These are phyloP conservation scores for Circaetus cinerascens DNA, from an alignment of 2,113 vertebrate species.

Conservation along the genomic window DNA sequence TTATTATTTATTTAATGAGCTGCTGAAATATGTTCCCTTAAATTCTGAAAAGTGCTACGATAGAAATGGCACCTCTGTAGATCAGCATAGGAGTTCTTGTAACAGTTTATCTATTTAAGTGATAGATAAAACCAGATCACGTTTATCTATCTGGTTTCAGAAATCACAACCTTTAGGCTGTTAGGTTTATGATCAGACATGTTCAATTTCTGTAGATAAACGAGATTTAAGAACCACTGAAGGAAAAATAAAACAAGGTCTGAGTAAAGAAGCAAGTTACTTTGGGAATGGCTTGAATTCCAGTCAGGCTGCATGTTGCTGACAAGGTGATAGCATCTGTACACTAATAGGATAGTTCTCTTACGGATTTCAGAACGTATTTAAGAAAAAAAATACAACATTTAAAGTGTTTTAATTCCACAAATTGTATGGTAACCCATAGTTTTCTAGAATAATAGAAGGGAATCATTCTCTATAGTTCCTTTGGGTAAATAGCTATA, in stretches of 20 bases:
- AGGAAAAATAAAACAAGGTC: background rate
- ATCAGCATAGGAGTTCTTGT: background rate
- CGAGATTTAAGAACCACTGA: background rate
- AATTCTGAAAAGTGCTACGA: background rate
- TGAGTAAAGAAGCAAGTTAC: background rate
- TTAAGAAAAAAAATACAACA: background rate
- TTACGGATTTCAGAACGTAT: background rate
- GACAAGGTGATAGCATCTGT: background rate
- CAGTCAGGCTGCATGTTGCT: background rate
- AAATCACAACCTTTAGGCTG: background rate
- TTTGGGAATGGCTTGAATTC: background rate
- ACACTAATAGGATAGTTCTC: background rate
- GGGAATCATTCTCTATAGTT: background rate
- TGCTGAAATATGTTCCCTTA: background rate
- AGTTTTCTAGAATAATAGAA: background rate
- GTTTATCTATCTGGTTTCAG: background rate
- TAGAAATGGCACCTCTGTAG: background rate
- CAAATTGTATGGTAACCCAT: background rate
- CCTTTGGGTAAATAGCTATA: background rate
- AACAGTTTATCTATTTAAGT: background rate
- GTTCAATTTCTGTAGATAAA: background rate
- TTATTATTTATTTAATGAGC: background rate
- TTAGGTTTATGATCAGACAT: background rate
- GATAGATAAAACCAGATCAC: background rate
- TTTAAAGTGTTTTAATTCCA: background rate